Conservation (phyloP, 2,888 invertebrate species). For the Cryptosula pallasiana region DNA sequence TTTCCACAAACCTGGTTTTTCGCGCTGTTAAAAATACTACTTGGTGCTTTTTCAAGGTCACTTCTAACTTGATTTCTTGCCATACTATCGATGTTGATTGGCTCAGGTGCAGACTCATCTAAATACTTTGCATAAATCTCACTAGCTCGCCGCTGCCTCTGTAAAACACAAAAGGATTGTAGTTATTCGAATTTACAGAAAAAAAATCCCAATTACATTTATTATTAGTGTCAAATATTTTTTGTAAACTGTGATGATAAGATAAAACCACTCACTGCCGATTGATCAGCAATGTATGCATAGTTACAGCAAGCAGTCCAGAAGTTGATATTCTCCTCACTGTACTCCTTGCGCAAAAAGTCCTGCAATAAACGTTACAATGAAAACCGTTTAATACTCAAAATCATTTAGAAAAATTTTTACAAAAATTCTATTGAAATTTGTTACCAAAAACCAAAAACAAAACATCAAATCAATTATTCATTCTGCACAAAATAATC, state of each 20-base stretch:
- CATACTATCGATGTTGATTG: conserved; percentile 92
- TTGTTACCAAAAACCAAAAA: too few species aligned
- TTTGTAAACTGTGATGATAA: too few species aligned
- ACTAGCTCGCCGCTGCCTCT: background rate
- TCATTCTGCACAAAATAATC: too few species aligned
- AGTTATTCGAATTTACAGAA: too few species aligned
- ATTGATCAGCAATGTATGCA: conserved; percentile 59
- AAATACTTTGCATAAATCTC: conserved; percentile 79
- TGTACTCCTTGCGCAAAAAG: conserved; percentile 93
- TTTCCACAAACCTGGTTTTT: conserved; percentile 58
- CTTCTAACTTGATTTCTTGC: conserved; percentile 59
- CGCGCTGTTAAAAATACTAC: conserved; percentile 67
- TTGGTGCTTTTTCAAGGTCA: conserved; percentile 56
- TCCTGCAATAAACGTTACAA: conserved; percentile 64
- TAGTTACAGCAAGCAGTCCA: conserved; percentile 93
- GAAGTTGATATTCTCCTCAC: conserved; percentile 93
- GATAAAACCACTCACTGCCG: conserved; percentile 46
- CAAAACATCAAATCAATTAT: too few species aligned
- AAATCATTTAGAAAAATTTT: too few species aligned
- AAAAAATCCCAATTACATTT: background rate
- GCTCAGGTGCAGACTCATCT: conserved; percentile 76
- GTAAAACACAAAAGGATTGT: too few species aligned
- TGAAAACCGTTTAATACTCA: too few species aligned
- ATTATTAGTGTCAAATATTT: too few species aligned
- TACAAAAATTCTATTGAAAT: too few species aligned